phyloP scores from a whole-genome alignment of 2,888 invertebrate genomes.

The Caenorhabditis uteleia region DNA sequence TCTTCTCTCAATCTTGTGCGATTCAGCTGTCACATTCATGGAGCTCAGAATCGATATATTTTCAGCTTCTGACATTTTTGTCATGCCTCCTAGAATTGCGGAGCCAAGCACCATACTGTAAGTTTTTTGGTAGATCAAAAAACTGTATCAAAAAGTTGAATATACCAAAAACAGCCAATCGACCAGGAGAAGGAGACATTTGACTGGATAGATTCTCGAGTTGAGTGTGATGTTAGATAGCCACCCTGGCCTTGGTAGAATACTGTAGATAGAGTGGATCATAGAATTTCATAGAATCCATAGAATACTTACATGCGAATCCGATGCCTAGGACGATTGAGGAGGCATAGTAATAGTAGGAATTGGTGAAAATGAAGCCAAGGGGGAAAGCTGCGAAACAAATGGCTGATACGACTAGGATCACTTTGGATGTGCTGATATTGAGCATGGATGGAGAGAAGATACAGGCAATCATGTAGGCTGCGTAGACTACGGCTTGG shows the following conservation, averaged over 20 bases:
- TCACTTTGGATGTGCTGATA: slow-evolving; percentile 20
- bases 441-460: slow-evolving; percentile 40
- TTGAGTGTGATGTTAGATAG: slow-evolving; percentile 43
- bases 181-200: slow-evolving; percentile 46
- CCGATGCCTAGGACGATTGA: slow-evolving; percentile 45
- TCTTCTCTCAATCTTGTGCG: slow-evolving; percentile 8
- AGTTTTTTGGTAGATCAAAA: slow-evolving; percentile 2
- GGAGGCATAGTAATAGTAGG: slow-evolving; percentile 42
- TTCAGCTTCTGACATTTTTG: slow-evolving; percentile 4
- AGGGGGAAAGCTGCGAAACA: slow-evolving; percentile 32
- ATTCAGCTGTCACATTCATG: neutral
- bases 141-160: neutral
- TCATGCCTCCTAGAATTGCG: slow-evolving; percentile 20
- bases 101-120: slow-evolving; percentile 35
- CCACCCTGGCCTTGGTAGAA: slow-evolving; percentile 49
- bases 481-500: slow-evolving; percentile 37
- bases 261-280: slow-evolving; percentile 18
- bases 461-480: slow-evolving; percentile 37
- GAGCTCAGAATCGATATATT: slow-evolving; percentile 1
- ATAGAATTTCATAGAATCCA: neutral
- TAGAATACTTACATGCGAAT: slow-evolving; percentile 40
- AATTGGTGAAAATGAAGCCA: slow-evolving; percentile 51
- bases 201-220: slow-evolving; percentile 39
- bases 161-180: slow-evolving; percentile 41
- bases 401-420: slow-evolving; percentile 26